Evolutionary conservation across 2,797 vertebrate genomes (phyloP).

Genomic region (Pachyuromys duprasi): DNA sequence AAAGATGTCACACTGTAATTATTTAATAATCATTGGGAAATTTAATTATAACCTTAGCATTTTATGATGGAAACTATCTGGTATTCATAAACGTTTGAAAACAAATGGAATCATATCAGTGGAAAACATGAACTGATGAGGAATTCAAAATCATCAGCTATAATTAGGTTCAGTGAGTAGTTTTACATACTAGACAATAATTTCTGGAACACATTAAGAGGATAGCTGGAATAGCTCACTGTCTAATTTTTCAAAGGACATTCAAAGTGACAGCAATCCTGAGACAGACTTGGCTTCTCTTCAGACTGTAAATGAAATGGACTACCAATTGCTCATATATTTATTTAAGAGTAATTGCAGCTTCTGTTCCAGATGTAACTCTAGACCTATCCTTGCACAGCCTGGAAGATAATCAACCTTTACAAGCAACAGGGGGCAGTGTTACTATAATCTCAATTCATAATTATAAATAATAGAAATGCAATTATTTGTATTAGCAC

Average conservation of each 20-base stretch:
- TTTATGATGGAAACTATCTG: constrained; percentile 66
- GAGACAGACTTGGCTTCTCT: constrained; percentile 77
- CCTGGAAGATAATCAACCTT: constrained; percentile 33
- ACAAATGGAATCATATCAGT: constrained; percentile 40
- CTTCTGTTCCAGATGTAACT: constrained; percentile 80
- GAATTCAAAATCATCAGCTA: constrained; percentile 54
- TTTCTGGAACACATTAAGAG: constrained; percentile 85
- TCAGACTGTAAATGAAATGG: constrained; percentile 81
- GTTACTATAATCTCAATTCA: not conserved
- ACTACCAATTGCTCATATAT: constrained; percentile 65
- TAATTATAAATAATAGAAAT: not conserved
- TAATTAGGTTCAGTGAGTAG: constrained; percentile 81
- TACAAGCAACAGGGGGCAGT: constrained; percentile 17
- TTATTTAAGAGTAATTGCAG: constrained; percentile 80
- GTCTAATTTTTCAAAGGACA: constrained; percentile 80
- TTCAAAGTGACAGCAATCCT: constrained; percentile 83
- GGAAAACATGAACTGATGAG: constrained; percentile 39
- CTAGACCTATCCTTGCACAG: constrained; percentile 58
- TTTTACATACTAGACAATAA: constrained; percentile 80
- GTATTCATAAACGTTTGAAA: constrained; percentile 55
- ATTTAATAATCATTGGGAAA: constrained; percentile 63
- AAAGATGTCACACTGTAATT: constrained; percentile 41
- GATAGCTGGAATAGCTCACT: constrained; percentile 76
- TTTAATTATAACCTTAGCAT: constrained; percentile 57
- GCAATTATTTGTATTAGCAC: not conserved